These are phyloP conservation scores for Drosophila pseudotakahashii DNA, from an alignment of 2,888 invertebrate species.

Conservation along the genomic window DNA sequence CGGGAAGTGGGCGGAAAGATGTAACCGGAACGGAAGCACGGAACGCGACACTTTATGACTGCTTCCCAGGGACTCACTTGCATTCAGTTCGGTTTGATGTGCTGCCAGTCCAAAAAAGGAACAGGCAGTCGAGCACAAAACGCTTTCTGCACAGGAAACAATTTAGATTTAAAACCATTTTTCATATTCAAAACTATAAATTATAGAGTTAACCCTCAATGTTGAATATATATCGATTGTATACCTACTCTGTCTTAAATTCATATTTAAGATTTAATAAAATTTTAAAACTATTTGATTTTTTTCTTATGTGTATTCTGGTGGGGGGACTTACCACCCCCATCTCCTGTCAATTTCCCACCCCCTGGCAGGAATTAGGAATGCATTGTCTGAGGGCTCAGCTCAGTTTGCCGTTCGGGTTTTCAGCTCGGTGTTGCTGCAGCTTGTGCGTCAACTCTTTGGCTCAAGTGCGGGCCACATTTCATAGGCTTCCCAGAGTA, in stretches of 20 bases:
- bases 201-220: no score
- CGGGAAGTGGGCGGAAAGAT: slow-evolving; percentile 14
- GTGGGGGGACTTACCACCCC: background rate
- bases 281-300: background rate
- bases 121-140: slow-evolving; percentile 20
- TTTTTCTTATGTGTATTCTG: background rate
- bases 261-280: background rate
- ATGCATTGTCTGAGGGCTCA: slow-evolving; percentile 66
- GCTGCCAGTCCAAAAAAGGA: slow-evolving; percentile 36
- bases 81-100: slow-evolving; percentile 27
- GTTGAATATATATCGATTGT: no score
- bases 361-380: slow-evolving; percentile 63
- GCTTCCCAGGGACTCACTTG: slow-evolving; percentile 46
- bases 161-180: background rate
- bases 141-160: slow-evolving; percentile 23
- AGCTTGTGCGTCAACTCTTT: slow-evolving; percentile 68
- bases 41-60: slow-evolving; percentile 72
- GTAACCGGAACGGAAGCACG: slow-evolving; percentile 54
- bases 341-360: slow-evolving; percentile 1
- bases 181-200: no score
- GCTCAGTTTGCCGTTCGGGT: slow-evolving; percentile 37
- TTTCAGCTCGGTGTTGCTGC: slow-evolving; percentile 30
- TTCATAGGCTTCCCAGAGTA: slow-evolving; percentile 48
- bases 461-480: slow-evolving; percentile 48
- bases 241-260: no score